A percentile compares a stretch with the other conserved stretches of the same genome.
Conservation (phyloP, 1,140 invertebrate species). For the Apis cerana region DNA sequence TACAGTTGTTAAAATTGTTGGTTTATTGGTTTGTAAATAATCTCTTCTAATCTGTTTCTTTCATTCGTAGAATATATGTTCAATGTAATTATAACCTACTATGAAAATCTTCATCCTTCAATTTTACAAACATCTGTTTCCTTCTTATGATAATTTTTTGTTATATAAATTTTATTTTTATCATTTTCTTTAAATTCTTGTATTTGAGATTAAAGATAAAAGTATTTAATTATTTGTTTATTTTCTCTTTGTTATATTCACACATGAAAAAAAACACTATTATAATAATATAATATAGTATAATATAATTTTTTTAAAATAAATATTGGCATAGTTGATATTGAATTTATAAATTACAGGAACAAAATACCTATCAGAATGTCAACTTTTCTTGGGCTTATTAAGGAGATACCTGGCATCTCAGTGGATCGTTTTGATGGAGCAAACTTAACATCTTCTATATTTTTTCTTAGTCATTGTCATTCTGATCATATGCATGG, state of each 20-base stretch:
- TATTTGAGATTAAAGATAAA: background rate
- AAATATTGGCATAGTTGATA: conserved; percentile 48
- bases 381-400: conserved; percentile 84
- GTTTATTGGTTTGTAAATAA: conserved; percentile 18
- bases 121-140: conserved; percentile 23
- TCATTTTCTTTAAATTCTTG: background rate
- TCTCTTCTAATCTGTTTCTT: background rate
- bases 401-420: conserved; percentile 84
- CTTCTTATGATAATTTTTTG: background rate
- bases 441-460: conserved; percentile 79
- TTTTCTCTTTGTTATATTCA: background rate
- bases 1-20: background rate
- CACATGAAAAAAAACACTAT: no score
- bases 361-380: conserved; percentile 70
- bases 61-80: background rate
- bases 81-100: background rate
- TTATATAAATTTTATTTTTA: background rate
- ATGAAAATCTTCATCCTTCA: background rate
- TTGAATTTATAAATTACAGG: conserved; percentile 72
- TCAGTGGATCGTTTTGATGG: conserved; percentile 84
- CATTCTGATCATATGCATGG: conserved; percentile 87
- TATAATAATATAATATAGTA: background rate
- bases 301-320: background rate
- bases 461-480: conserved; percentile 87
- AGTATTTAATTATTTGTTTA: background rate